Base-by-base conservation (phyloP, 2,888 invertebrate species). In the Minunthozetes semirufus region DNA sequence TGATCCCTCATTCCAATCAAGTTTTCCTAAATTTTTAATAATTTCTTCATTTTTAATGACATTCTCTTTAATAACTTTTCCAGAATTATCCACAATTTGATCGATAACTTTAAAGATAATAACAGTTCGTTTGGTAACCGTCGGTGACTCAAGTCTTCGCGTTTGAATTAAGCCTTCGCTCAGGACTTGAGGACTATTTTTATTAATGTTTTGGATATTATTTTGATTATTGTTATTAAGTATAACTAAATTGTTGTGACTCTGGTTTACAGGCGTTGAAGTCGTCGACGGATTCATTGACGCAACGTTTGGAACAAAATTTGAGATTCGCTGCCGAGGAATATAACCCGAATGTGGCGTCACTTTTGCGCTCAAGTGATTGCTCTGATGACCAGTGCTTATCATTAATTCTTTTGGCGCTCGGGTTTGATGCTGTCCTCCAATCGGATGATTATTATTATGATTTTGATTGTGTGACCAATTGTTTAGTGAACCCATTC, bases 1-100 rank as follows among this genome's bases (percentile, higher is more conserved):
- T 33, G 33, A 6, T 11, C 63, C 33, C 17, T 68, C 68, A 68
- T 38, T 68, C 42, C 53, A 75, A 48, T 50, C 33, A 17, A 25
- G 17, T 46, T 53, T 48, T 53, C 75, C 75, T 42, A 50, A 42
- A 59, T 63, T 48, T 17, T 19, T 71, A 38, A 48, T 15, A 8
- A 75, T 61, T 56, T 75, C 75, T 72, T 75, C 75, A 53, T 75
- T 53, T 46, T 75, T 75, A 42, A 71, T 17, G n/a, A 71, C 59
- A 56, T n/a, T 75, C 46, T 75, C 75, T 59, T 75, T 75, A 15
- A 75, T 1, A 22, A 75, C 56, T 72, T 75, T 75, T 11, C 53
- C 71, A 6, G 50, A 50, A 46, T 53, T 70, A 38, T 75, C 75
- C 4, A 75, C 48, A 6, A 75, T 72, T 61, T 75, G 75, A 46